Base-by-base conservation (phyloP, 2,797 vertebrate species). In the Chelon labrosus region DNA sequence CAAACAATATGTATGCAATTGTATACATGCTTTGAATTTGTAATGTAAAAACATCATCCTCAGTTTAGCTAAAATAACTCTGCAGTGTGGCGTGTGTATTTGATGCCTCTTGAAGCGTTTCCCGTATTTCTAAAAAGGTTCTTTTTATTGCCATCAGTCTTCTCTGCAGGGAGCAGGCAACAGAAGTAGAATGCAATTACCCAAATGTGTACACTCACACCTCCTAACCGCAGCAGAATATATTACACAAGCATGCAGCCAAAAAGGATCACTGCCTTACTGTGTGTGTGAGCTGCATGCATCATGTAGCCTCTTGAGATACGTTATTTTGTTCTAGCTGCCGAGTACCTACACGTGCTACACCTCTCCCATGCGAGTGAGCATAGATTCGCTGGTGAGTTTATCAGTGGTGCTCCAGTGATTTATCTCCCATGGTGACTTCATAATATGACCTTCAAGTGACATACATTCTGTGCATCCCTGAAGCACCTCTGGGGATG, bases 131-230 rank as follows among this genome's bases (percentile, higher is more conserved):
- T 65, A 53, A 85, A 31, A 82, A 77, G 70, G 57, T 72, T 53
- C 68, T 74, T 80, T 82, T 83, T 84, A 70, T 78, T 58, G 50
- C 22, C 41, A 82, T 73, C 68, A 81, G 71, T 82, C 73, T 65
- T 74, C 66, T 12, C 75, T 75, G 73, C 67, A 41, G 75, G 72
- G 75, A 82, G 70, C 60, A 70, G 65, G 65, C 70, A 70, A 62
- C 70, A 84, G 72, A 75, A 65, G 83, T 75, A 68, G 61, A 84
- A 85, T 9, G 46, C 64, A 84, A 80, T 90, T 87, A 88, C 70
- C 83, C 68, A 85, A 85, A 85, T 82, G 67, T 75, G 71, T 77
- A 56, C 49, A 68, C 63, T 66, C 63, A 56, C 52, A 35, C 39
- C 10, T 25, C 59, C 57, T 77, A 61, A 75, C 72, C 49, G n/a